Evolutionary conservation across 2,113 vertebrate species (phyloP), one percentile per base, ranked within the genome.

Genomic region (Nothocercus nigrocapillus): DNA sequence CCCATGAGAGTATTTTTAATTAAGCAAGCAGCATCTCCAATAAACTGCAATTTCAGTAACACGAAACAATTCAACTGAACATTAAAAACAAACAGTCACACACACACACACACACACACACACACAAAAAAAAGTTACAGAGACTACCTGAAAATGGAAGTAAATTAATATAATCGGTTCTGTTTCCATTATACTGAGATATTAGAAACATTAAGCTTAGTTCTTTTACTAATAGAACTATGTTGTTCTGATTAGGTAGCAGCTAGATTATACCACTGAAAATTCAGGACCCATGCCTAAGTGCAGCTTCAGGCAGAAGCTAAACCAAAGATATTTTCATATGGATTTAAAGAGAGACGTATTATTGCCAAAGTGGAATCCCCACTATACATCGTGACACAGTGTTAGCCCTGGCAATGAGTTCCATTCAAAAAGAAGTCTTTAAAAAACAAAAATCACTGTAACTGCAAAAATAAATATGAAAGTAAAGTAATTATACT

Each of bases 71-170:
- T 44, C 11, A 63, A 88, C 11, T 8, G 22, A 85, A 38, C 10
- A 83, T 30, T 32, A 75, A 45, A 94, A 84, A 59, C 25, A 75
- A 73, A 66, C 2, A 67, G 2, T 28, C 25, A 83, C 7, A 70
- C 21, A 49, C 5, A 49, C 21, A 44, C 36, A 36, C 25, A 83
- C 7, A 70, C 21, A 49, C 5, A 49, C 49, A 44, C 25, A 83
- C 7, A 70, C 21, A 49, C 5, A 49, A 53, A 25, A 85, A 73
- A 92, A 88, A 82, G 32, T 68, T 9, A 80, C 7, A 62, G 20
- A 78, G 13, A 79, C 64, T 97, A 99, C 99, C 99, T 99, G 99
- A 97, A 99, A 99, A n/a, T n/a, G n/a, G n/a, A 88, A 89, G 59
- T 24, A 13, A 64, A 90, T 92, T 36, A 64, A 62, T 94, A 25